Evolutionary conservation across 2,113 vertebrate genomes (phyloP), one percentile per base, ranked within the genome.

Genomic region (Hyla sarda): DNA sequence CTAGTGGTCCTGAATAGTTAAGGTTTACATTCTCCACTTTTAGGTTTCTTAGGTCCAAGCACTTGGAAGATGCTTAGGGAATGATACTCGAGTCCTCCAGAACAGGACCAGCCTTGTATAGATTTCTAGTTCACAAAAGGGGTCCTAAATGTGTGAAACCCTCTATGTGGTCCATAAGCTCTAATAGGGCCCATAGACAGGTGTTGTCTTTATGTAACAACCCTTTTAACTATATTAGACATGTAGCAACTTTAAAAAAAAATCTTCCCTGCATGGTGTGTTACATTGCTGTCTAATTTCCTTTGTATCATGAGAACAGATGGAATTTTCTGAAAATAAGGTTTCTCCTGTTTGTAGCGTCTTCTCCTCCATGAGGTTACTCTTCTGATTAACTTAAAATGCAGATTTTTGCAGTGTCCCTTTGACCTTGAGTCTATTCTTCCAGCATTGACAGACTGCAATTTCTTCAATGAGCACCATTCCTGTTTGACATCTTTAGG

Each of bases 351-450:
- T 52, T 41, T 79, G 34, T 54, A 71, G 21, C 34, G 30, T 45
- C 47, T 80, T 80, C 62, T 47, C 45, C 19, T 23, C 50, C 50
- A 58, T 25, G 28, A 41, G 12, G n/a, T 71, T 72, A 72, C 56
- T 73, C 52, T 41, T 58, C n/a, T 73, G 21, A 80, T 86, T 71
- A 73, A 34, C 28, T 72, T 72, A 86, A 48, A 34, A 80, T 86
- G 58, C 72, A 86, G 32, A 79, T 79, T 79, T 78, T 23, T 71
- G 30, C 62, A 86, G 58, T 86, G 34, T 72, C 65, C 48, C 17
- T 81, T 80, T 86, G 76, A 86, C 84, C 84, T 86, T 85, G 83
- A 37, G 50, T 47, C 54, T 74, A 30, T 84, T 58, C 72, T 84
- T 75, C 52, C 34, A 32, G 28, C 52, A 32, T 23, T 58, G 11